Base-by-base conservation (phyloP, 1,140 invertebrate genomes). In the Phymorhynchus buccinoides region DNA sequence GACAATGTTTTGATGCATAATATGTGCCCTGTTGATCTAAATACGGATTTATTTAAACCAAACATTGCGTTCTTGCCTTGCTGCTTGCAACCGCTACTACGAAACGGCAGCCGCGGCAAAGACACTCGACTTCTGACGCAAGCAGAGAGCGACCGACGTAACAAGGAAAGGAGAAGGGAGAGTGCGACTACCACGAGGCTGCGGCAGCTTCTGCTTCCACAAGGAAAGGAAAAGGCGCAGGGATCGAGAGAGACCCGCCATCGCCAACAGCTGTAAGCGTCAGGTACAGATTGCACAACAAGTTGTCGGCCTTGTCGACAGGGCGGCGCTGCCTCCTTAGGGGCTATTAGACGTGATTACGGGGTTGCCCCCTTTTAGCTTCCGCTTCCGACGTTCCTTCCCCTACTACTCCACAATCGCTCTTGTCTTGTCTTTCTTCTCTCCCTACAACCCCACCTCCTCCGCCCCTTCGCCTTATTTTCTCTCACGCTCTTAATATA, bases 31-130 rank as follows among this genome's bases (percentile, higher is more conserved):
- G n/a, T n/a, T n/a, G n/a, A n/a, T n/a, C n/a, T n/a, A n/a, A n/a
- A n/a, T n/a, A n/a, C n/a, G n/a, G n/a, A n/a, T n/a, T n/a, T n/a
- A n/a, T n/a, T n/a, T n/a, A n/a, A 52, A 9, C 12, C 48, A 52
- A 62, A 62, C 56, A 62, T 62, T 62, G n/a, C 56, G 22, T 62
- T n/a, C n/a, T n/a, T 27, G 56, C 56, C n/a, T 62, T 62, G 56
- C 56, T 48, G 56, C 22, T 62, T 62, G 56, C 56, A 62, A 52
- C 56, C 56, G 22, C 56, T 6, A 48, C 44, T 6, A 18, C 44
- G 44, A 48, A 18, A 52, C 48, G 12, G 48, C 12, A 14, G 48
- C 22, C 12, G 48, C 48, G 48, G 48, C 48, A 18, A 22, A 16
- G 56, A 4, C 56, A 62, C 56, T 22, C 12, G 56, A 27, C 56